Conservation (phyloP, 37 sponge, comb jelly and placozoan genomes). For the Spongilla lacustris region DNA sequence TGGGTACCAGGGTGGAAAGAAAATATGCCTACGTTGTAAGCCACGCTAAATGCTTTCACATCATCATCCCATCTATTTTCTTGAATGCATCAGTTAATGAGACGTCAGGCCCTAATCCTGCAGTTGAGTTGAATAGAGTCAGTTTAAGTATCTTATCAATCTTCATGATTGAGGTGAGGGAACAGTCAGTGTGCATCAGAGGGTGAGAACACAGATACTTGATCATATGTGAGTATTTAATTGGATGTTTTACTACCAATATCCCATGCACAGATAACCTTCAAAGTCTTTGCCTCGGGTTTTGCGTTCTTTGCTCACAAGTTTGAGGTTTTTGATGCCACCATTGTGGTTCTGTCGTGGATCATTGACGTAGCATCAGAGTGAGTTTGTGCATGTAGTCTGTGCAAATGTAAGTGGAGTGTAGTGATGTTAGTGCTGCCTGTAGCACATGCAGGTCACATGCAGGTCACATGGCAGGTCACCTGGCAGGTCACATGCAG, state of each 20-base stretch:
- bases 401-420: too few relatives aligned
- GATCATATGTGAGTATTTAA: too few relatives aligned
- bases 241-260: neutral
- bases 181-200: neutral
- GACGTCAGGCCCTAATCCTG: constrained; percentile 54
- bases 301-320: constrained; percentile 48
- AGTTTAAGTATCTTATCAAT: constrained; percentile 62
- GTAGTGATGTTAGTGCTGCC: too few relatives aligned
- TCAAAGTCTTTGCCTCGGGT: constrained; percentile 69
- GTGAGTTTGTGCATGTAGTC: constrained; percentile 9
- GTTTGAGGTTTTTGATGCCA: constrained; percentile 85
- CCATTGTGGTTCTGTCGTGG: constrained; percentile 84
- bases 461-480: too few relatives aligned
- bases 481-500: too few relatives aligned
- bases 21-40: constrained; percentile 2
- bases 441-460: too few relatives aligned
- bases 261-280: constrained; percentile 30
- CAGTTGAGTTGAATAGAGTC: constrained; percentile 43
- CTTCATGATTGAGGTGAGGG: constrained; percentile 76
- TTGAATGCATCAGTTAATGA: constrained; percentile 4
- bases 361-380: constrained; percentile 74
- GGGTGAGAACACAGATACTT: too few relatives aligned
- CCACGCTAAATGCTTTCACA: neutral
- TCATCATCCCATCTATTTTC: neutral
- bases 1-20: constrained; percentile 22